Percentiles rank a stretch among this genome's conserved stretches.
These are phyloP conservation scores for Alviniconcha strummeri DNA, from an alignment of 2,888 invertebrate species.

Conservation along the genomic window DNA sequence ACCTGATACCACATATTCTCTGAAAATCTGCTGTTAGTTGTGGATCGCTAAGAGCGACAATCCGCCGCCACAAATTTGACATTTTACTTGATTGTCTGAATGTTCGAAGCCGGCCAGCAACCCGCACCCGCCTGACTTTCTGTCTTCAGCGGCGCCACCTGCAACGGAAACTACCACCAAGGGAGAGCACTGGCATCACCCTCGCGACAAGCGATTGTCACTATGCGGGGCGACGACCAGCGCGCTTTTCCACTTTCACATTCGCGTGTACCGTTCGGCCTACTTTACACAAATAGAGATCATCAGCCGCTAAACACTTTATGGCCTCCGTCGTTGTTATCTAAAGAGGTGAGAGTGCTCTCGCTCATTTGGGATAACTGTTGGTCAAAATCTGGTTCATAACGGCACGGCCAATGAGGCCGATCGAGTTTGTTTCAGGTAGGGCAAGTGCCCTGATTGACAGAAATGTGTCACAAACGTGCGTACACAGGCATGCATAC, in stretches of 20 bases:
- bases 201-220: conserved; percentile 14
- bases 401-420: no score
- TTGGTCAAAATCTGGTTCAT: no score
- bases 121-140: conserved; percentile 15
- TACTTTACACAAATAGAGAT: no score
- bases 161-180: conserved; percentile 22
- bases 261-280: no score
- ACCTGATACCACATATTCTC: conserved; percentile 83
- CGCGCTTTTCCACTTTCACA: neutral
- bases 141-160: conserved; percentile 28
- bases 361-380: no score
- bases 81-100: conserved; percentile 18
- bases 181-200: conserved; percentile 30
- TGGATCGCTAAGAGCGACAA: conserved; percentile 72
- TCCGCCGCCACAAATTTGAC: conserved; percentile 26
- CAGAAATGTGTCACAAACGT: no score
- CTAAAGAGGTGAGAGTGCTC: no score
- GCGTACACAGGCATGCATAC: no score
- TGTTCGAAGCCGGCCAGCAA: conserved; percentile 22
- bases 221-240: neutral
- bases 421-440: no score
- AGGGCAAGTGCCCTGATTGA: no score
- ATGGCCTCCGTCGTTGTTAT: no score
- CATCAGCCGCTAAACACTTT: no score
- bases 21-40: conserved; percentile 86